These are phyloP conservation scores for Harmothoe impar DNA, from an alignment of 2,888 invertebrate genomes.

Conservation along the genomic window DNA sequence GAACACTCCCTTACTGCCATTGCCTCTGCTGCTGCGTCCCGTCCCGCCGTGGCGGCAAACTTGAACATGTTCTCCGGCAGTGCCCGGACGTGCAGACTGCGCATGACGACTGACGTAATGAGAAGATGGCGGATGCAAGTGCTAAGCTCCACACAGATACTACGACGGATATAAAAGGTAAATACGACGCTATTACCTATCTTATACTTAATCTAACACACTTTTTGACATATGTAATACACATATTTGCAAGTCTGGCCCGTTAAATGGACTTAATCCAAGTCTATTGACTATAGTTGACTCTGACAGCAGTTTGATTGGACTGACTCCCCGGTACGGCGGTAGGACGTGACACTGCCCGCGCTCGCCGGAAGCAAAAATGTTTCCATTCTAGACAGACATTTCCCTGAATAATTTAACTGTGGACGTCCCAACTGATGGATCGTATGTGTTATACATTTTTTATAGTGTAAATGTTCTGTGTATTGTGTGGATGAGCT, in stretches of 20 bases:
- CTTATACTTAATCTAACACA: background rate
- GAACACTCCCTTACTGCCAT: no score
- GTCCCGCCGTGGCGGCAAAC: background rate
- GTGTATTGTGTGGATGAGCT: no score
- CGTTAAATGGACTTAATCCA: no score
- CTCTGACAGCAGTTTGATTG: background rate
- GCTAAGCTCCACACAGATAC: background rate
- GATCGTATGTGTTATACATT: no score
- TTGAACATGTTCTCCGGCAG: background rate
- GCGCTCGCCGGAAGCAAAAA: slow-evolving; percentile 3
- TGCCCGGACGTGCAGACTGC: slow-evolving; percentile 6
- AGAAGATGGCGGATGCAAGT: slow-evolving; percentile 43
- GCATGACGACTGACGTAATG: slow-evolving; percentile 28
- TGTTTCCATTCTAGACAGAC: background rate
- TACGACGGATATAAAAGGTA: slow-evolving; percentile 1
- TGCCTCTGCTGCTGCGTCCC: no score
- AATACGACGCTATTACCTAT: background rate
- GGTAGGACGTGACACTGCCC: background rate
- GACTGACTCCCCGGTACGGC: background rate
- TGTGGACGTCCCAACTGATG: no score
- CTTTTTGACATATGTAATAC: background rate
- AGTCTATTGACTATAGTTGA: background rate
- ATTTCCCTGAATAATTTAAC: no score
- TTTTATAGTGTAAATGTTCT: no score
- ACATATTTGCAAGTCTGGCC: no score